Percentiles rank a stretch among this genome's conserved stretches.
phyloP scores from a whole-genome alignment of 2,113 vertebrate species.

The Bos taurus region DNA sequence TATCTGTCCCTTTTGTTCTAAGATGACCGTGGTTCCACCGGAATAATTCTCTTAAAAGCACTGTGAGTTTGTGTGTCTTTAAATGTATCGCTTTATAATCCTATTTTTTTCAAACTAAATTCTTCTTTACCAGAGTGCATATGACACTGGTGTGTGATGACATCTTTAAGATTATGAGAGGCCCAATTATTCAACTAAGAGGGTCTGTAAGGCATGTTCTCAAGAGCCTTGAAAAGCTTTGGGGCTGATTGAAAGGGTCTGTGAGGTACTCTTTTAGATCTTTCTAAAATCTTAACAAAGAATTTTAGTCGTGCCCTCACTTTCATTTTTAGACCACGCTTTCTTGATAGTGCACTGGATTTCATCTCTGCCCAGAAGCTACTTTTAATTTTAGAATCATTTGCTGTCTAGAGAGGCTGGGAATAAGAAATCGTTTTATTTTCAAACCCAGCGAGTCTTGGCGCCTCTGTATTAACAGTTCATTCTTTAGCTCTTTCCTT shows the following conservation, averaged over 20 bases:
- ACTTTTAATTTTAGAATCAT: constrained; percentile 27
- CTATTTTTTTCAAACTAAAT: neutral
- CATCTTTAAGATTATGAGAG: neutral
- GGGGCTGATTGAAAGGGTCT: neutral
- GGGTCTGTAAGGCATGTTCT: neutral
- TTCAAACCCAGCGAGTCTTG: constrained; percentile 19
- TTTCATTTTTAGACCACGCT: neutral
- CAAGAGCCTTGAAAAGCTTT: neutral
- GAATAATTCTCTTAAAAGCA: neutral
- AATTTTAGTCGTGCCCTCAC: neutral
- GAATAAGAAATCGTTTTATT: neutral
- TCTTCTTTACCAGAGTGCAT: neutral
- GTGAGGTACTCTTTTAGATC: neutral
- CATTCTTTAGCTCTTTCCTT: neutral
- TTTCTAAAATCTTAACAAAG: neutral
- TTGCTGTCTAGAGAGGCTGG: neutral
- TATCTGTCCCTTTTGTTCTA: neutral
- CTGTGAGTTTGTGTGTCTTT: neutral
- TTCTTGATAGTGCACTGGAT: neutral
- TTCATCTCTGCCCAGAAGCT: constrained; percentile 8
- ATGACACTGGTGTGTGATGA: neutral
- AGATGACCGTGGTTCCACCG: neutral
- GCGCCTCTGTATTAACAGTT: neutral
- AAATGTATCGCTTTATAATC: neutral
- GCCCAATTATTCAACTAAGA: neutral